These are phyloP conservation scores for Osmoderma eremita DNA, from an alignment of 2,888 invertebrate species.

Conservation along the genomic window DNA sequence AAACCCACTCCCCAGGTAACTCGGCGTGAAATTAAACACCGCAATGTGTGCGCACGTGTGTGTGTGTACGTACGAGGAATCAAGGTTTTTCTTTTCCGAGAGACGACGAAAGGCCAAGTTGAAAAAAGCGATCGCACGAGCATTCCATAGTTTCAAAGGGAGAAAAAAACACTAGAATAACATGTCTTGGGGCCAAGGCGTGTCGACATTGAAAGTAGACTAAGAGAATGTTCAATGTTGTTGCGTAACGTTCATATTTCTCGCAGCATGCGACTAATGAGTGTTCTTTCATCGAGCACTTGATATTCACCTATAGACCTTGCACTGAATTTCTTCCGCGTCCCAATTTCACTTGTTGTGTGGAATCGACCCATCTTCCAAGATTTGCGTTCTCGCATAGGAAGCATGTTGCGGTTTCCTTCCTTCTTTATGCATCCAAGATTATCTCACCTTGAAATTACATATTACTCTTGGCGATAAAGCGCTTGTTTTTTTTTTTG, in stretches of 20 bases:
- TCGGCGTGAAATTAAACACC: constrained; percentile 26
- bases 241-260: constrained; percentile 29
- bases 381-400: too few relatives aligned
- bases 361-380: background rate
- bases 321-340: constrained; percentile 38
- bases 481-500: too few relatives aligned
- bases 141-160: constrained; percentile 27
- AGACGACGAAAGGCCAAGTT: constrained; percentile 18
- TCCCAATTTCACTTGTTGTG: constrained; percentile 2
- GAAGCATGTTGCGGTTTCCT: too few relatives aligned
- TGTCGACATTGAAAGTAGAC: constrained; percentile 44
- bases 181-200: constrained; percentile 42
- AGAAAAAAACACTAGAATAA: constrained; percentile 27
- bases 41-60: too few relatives aligned
- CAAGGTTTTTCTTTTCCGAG: constrained; percentile 27
- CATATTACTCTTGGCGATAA: too few relatives aligned
- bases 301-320: constrained; percentile 47
- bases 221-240: constrained; percentile 37
- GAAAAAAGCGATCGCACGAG: constrained; percentile 19
- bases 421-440: too few relatives aligned
- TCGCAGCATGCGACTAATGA: background rate
- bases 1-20: too few relatives aligned
- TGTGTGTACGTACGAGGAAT: constrained; percentile 21
- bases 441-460: too few relatives aligned
- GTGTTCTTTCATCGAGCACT: constrained; percentile 30